Base-by-base conservation (phyloP, 2,797 vertebrate genomes). In the Thamnophis elegans region DNA sequence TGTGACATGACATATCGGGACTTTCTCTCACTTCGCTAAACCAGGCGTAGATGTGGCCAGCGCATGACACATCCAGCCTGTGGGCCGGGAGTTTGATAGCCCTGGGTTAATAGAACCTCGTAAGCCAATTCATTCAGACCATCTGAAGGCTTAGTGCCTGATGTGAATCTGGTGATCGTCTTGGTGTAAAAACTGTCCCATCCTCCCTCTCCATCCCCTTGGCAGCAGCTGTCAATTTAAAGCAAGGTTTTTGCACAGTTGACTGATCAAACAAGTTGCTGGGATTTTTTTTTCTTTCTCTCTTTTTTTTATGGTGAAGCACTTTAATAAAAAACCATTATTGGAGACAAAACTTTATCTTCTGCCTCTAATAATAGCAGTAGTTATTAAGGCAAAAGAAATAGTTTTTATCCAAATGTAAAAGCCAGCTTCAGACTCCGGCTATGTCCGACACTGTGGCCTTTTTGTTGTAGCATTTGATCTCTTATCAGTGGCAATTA, bases 191-290 rank as follows among this genome's bases (percentile, higher is more conserved):
- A 94, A 95, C 95, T 94, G 91, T 36, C 55, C 87, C 90, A 92
- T 28, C 91, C 93, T 94, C 9, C 58, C 20, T 82, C 36, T 82
- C 78, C 20, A 47, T 82, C 4, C 32, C 93, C 87, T 89, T 93
- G 88, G 94, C 92, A 90, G 94, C 85, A 95, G 95, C 92, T 96
- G 92, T 94, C 94, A 93, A 92, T 62, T 59, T 73, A 88, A n/a
- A 92, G 65, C 88, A 95, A 95, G 89, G 93, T 91, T 93, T 93
- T 95, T 97, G 96, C 94, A 87, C 78, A 58, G 92, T 94, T 95
- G 89, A 94, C 89, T 94, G 92, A 92, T 95, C 93, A 94, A 95
- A 95, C 95, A 94, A 93, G 91, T 90, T 94, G 91, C 68, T 91
- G 91, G 93, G 93, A 93, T 93, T 93, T 93, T 94, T 88, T 93